Evolutionary conservation across 2,797 vertebrate genomes (phyloP).

Genomic region (Acropternis orthonyx): DNA sequence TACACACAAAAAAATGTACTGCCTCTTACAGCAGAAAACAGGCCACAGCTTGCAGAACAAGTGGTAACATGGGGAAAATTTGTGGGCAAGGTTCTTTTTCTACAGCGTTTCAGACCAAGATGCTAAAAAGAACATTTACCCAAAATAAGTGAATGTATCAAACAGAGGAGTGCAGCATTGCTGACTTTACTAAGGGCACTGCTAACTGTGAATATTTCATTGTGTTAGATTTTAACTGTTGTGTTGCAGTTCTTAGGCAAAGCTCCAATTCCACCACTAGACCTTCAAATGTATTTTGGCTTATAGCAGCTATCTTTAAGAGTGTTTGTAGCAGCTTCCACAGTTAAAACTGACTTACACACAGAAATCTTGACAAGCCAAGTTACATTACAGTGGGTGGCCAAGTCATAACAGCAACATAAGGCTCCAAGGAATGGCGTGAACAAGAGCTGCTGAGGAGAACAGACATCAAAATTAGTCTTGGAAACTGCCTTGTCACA

Average conservation of each 20-base stretch:
- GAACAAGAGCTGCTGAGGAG: not conserved
- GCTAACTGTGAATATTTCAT: not conserved
- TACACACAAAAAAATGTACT: not conserved
- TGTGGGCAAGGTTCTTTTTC: not conserved
- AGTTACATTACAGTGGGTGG: not conserved
- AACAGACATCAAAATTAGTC: not conserved
- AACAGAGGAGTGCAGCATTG: not conserved
- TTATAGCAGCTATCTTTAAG: not conserved
- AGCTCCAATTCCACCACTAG: not conserved
- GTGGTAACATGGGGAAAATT: not conserved
- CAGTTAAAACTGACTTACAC: not conserved
- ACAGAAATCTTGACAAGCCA: slow-evolving; percentile 8
- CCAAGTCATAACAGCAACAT: slow-evolving; percentile 8
- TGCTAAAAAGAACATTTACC: not conserved
- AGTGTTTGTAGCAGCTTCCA: slow-evolving; percentile 1
- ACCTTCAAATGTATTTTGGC: not conserved
- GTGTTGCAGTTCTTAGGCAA: not conserved
- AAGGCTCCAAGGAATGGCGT: not conserved
- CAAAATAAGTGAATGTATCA: not conserved
- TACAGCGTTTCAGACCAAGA: not conserved
- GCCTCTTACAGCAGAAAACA: not conserved
- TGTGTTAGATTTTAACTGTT: not conserved
- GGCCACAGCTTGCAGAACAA: not conserved
- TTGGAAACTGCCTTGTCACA: not conserved
- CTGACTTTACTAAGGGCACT: not conserved